Conservation (phyloP, 2,888 invertebrate genomes). For the Gryllus longicercus region DNA sequence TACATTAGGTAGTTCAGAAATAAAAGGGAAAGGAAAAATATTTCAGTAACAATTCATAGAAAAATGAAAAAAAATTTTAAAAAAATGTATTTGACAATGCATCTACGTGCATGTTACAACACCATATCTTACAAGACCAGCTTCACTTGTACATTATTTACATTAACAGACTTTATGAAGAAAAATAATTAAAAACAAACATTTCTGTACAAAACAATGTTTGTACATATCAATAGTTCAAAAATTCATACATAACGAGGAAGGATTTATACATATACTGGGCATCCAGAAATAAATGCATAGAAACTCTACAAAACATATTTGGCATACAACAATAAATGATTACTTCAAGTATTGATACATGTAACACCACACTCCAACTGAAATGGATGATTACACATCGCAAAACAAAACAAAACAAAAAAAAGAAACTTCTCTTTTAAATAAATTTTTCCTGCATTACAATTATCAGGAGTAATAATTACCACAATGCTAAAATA, state of each 20-base stretch:
- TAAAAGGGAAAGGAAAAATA: too few species aligned
- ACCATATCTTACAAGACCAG: slow-evolving; percentile 55
- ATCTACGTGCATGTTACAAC: slow-evolving; percentile 58
- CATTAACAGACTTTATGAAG: slow-evolving; percentile 38
- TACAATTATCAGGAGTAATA: too few species aligned
- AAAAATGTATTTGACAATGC: slow-evolving; percentile 39
- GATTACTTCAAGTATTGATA: slow-evolving; percentile 23
- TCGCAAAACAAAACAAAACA: too few species aligned
- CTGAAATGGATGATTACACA: slow-evolving; percentile 19
- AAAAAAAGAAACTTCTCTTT: too few species aligned
- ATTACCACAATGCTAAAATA: too few species aligned
- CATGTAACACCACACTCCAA: slow-evolving; percentile 21
- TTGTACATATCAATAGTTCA: slow-evolving; percentile 38
- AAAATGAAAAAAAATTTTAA: slow-evolving; percentile 22
- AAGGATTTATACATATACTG: slow-evolving; percentile 31
- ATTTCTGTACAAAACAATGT: slow-evolving; percentile 42
- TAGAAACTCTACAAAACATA: slow-evolving; percentile 18
- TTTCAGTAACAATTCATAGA: too few species aligned
- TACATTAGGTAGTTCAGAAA: too few species aligned
- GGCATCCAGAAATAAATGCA: slow-evolving; percentile 12
- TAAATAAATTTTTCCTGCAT: too few species aligned
- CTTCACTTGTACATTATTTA: slow-evolving; percentile 49
- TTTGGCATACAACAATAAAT: background rate
- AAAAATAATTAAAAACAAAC: slow-evolving; percentile 41
- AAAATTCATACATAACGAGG: slow-evolving; percentile 30